These are phyloP conservation scores for Danio aesculapii DNA, from an alignment of 2,797 vertebrate species.

Conservation along the genomic window DNA sequence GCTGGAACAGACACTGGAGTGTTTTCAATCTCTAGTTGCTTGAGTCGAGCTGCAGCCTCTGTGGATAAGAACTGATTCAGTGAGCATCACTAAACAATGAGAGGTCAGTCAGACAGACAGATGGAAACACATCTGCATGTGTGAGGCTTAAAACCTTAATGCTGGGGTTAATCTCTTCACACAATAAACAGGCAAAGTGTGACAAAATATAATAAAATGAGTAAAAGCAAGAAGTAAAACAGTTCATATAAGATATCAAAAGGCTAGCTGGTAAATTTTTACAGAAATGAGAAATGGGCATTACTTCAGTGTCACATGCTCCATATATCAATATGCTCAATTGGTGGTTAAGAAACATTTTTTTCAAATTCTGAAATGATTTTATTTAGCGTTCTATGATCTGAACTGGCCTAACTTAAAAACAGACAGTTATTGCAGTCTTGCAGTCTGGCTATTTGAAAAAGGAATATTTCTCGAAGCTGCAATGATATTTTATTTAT, in stretches of 20 bases:
- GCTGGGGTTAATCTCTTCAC: neutral
- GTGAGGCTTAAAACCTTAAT: neutral
- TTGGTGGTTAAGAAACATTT: neutral
- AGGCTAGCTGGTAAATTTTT: too few species aligned
- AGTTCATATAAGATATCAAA: too few species aligned
- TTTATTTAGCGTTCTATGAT: neutral
- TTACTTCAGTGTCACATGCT: neutral
- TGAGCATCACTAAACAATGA: neutral
- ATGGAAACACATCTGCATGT: conserved; percentile 8
- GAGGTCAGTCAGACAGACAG: neutral
- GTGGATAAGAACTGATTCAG: conserved; percentile 60
- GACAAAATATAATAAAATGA: neutral
- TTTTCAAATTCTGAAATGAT: neutral
- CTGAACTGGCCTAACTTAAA: neutral
- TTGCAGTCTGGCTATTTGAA: too few species aligned
- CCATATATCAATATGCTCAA: neutral
- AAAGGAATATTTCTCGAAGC: too few species aligned
- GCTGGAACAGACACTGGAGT: conserved; percentile 53
- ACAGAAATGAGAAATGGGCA: neutral
- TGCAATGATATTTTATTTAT: too few species aligned
- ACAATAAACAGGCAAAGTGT: neutral
- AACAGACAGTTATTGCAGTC: neutral
- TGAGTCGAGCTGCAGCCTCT: conserved; percentile 85
- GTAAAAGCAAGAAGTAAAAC: neutral
- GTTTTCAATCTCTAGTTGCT: conserved; percentile 83